Evolutionary conservation across 2,888 invertebrate genomes (phyloP).

Genomic region (Alsophila aescularia): DNA sequence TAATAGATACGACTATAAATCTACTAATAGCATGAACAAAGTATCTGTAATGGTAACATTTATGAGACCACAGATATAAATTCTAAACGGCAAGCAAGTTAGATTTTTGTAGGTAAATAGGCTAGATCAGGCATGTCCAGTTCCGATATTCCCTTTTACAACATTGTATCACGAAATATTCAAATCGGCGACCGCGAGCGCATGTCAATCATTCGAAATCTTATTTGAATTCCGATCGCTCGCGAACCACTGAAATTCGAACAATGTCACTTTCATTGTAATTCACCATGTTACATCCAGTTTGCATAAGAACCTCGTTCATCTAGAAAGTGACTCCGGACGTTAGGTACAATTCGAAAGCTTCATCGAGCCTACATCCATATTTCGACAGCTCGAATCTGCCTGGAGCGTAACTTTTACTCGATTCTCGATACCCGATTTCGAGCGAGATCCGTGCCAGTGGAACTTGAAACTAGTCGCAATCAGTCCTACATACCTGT

Average conservation of each 20-base stretch:
- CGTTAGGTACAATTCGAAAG: slow-evolving; percentile 72
- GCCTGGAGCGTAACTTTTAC: slow-evolving; percentile 78
- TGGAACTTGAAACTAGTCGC: slow-evolving; percentile 69
- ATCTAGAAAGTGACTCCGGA: slow-evolving; percentile 77
- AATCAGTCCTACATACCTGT: slow-evolving; percentile 64
- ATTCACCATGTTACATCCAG: slow-evolving; percentile 76
- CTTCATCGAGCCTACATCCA: slow-evolving; percentile 70
- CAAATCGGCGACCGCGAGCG: slow-evolving; percentile 42
- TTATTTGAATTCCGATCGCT: slow-evolving; percentile 64
- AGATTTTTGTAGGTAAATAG: slow-evolving; percentile 24
- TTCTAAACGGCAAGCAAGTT: background rate
- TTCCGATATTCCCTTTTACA: slow-evolving; percentile 36
- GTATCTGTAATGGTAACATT: no score
- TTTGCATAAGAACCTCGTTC: slow-evolving; percentile 79
- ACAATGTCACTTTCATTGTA: slow-evolving; percentile 70
- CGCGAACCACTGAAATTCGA: slow-evolving; percentile 36
- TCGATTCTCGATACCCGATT: slow-evolving; percentile 64
- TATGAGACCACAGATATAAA: background rate
- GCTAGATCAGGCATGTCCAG: slow-evolving; percentile 15
- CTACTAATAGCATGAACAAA: no score
- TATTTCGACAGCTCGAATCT: slow-evolving; percentile 69
- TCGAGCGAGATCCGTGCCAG: slow-evolving; percentile 59
- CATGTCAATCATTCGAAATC: slow-evolving; percentile 48
- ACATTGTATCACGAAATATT: slow-evolving; percentile 37
- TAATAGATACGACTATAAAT: no score